These are phyloP conservation scores for Oikopleura vanhoeffeni DNA, from an alignment of 23 tunicate species.

Conservation along the genomic window DNA sequence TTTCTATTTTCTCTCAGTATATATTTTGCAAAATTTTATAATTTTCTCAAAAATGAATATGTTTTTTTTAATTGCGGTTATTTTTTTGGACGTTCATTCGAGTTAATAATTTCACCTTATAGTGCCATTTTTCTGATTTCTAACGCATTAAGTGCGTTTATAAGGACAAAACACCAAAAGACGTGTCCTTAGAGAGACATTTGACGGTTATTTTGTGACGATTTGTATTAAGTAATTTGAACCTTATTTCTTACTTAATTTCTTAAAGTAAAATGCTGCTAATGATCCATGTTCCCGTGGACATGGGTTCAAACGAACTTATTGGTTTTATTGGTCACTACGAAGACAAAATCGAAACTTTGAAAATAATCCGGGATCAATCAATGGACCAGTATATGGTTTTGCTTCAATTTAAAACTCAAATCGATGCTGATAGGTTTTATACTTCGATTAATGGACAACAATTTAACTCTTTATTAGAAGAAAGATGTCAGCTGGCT, in stretches of 20 bases:
- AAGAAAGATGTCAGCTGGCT: conserved; percentile 17
- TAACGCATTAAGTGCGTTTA: not conserved
- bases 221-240: conserved; percentile 21
- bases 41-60: no score
- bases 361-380: conserved; percentile 59
- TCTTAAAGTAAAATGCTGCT: conserved; percentile 47
- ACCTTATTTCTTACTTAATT: conserved; percentile 26
- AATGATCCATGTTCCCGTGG: conserved; percentile 72
- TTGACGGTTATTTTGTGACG: no score
- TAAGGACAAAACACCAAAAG: not conserved
- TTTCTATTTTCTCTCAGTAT: no score
- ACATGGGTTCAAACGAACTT: conserved; percentile 41
- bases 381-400: conserved; percentile 92
- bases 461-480: conserved; percentile 27
- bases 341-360: conserved; percentile 25
- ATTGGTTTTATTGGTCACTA: conserved; percentile 44
- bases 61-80: no score
- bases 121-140: not conserved
- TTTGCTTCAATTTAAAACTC: conserved; percentile 24
- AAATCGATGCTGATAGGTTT: conserved; percentile 32
- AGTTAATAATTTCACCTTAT: no score
- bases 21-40: no score
- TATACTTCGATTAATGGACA: conserved; percentile 38
- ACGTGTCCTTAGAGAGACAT: no score
- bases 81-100: no score